Conservation (phyloP, 2,888 invertebrate genomes). For the Morpho achilles region DNA sequence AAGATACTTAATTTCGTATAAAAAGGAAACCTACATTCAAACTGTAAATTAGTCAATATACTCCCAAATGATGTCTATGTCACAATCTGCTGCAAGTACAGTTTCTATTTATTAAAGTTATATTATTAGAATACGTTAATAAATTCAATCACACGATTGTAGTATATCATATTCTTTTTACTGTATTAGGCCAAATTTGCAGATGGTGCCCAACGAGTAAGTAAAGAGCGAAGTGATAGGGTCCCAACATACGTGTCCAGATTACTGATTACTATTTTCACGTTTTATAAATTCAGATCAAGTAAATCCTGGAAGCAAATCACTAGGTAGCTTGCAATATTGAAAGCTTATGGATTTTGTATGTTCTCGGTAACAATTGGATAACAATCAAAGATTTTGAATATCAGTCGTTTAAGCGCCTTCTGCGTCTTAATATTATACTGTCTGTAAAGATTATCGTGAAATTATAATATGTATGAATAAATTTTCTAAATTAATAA, state of each 20-base stretch:
- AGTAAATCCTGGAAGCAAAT: conserved; percentile 73
- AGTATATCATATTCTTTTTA: conserved; percentile 71
- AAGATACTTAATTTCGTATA: too few species aligned
- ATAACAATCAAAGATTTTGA: conserved; percentile 50
- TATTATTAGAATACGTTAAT: too few species aligned
- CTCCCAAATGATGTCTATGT: too few species aligned
- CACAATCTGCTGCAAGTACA: too few species aligned
- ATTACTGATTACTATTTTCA: conserved; percentile 72
- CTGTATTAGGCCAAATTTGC: conserved; percentile 73
- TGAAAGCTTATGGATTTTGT: conserved; percentile 78
- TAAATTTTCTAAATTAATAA: too few species aligned
- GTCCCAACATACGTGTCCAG: conserved; percentile 75
- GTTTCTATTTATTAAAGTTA: too few species aligned
- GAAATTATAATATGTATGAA: neutral
- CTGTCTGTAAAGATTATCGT: neutral
- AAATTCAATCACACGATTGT: conserved; percentile 27
- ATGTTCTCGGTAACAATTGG: conserved; percentile 60
- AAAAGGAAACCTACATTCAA: too few species aligned
- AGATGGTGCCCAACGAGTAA: conserved; percentile 74
- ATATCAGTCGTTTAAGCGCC: conserved; percentile 18
- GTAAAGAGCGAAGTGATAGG: conserved; percentile 78
- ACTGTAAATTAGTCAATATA: too few species aligned
- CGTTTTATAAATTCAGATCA: conserved; percentile 78
- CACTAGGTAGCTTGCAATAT: conserved; percentile 74
- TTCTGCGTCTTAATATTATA: neutral